These are phyloP conservation scores for Myiotriccus ornatus DNA, from an alignment of 2,797 vertebrate species.

Conservation along the genomic window DNA sequence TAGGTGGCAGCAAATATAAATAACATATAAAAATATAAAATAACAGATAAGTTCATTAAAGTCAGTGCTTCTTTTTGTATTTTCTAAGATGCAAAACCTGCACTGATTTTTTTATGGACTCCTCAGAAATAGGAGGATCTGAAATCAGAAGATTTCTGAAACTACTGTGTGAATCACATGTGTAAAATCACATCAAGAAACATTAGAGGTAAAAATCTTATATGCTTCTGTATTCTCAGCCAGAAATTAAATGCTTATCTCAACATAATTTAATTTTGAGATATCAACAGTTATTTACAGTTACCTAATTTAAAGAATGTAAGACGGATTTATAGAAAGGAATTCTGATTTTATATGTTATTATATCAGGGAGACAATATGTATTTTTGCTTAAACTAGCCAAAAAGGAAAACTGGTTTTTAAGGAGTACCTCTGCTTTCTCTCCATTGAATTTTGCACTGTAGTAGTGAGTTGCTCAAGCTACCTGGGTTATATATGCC, in stretches of 20 bases:
- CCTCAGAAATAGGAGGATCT: not conserved
- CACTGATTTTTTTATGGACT: not conserved
- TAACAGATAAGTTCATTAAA: not conserved
- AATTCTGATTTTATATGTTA: not conserved
- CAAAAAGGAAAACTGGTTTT: not conserved
- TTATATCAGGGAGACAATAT: not conserved
- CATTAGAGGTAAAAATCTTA: not conserved
- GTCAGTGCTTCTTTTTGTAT: not conserved
- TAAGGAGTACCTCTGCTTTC: not conserved
- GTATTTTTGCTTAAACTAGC: not conserved
- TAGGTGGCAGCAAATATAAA: not conserved
- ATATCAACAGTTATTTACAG: too few species aligned
- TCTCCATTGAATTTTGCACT: not conserved
- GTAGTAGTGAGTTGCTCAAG: not conserved
- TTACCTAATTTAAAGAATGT: not conserved
- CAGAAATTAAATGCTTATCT: not conserved
- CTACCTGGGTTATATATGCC: not conserved
- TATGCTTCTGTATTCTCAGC: not conserved
- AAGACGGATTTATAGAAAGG: not conserved
- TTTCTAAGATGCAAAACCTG: not conserved
- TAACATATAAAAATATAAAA: not conserved
- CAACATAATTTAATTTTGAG: not conserved
- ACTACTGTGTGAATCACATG: not conserved
- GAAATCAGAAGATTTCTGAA: not conserved
- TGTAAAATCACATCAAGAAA: not conserved